Percentiles rank a stretch among this genome's conserved stretches.
phyloP scores from a whole-genome alignment of 2,888 invertebrate genomes.

The Elgonia sp. region DNA sequence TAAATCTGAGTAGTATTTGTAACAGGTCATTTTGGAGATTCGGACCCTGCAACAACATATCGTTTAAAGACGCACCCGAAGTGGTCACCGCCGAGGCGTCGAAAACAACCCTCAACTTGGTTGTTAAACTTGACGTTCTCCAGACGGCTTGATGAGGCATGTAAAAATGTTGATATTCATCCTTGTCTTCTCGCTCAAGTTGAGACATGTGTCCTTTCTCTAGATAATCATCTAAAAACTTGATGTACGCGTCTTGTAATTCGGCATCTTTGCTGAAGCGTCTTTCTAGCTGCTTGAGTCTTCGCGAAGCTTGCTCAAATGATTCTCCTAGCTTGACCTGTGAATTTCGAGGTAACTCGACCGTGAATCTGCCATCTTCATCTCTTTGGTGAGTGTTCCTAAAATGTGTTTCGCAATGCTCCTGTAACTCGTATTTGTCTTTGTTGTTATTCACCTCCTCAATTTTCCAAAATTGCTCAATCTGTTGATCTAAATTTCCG shows the following conservation, averaged over 20 bases:
- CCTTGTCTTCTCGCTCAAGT: neutral
- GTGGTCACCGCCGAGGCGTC: conserved; percentile 23
- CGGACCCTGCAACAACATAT: conserved; percentile 1
- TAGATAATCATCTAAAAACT: neutral
- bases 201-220: neutral
- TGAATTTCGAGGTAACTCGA: neutral
- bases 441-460: neutral
- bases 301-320: neutral
- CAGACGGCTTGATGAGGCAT: neutral
- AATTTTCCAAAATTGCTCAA: conserved; percentile 1
- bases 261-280: neutral
- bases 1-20: neutral
- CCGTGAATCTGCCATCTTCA: neutral
- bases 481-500: neutral
- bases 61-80: neutral
- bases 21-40: conserved; percentile 16
- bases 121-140: neutral
- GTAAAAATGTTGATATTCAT: neutral
- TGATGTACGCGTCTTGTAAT: neutral
- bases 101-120: conserved; percentile 10
- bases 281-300: neutral
- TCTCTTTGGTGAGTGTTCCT: neutral
- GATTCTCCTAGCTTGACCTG: neutral
- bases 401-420: neutral
- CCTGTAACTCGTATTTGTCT: neutral